Base-by-base conservation (phyloP, 1,140 invertebrate genomes). In the Pygmarrhopalites habei region DNA sequence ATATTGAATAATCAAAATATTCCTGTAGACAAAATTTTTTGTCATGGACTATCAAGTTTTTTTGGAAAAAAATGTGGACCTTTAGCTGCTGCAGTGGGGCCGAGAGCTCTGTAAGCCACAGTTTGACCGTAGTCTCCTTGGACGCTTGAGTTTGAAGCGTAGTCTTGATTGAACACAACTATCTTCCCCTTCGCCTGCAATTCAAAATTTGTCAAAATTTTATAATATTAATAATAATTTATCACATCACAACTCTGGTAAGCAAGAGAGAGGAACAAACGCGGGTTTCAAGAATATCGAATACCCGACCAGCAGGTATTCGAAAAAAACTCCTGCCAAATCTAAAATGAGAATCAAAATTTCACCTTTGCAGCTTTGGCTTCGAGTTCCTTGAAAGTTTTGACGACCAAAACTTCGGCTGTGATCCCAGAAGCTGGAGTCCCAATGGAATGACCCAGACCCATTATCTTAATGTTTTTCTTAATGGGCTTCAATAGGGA, bases 121-220 rank as follows among this genome's bases (percentile, higher is more conserved):
- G 83, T 82, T 72, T 79, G 71, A 0, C 80, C 79, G 70, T 90
- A 90, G 23, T 23, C 19, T 10, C 78, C 74, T 15, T 35, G 32
- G 5, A 35, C 32, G 15, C 32, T 35, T 15, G 32, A 35, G 5
- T 15, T 15, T 35, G 32, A 7, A 21, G 29, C 15, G 70, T 77
- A 89, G 29, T 81, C 74, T 70, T 86, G 77, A 75, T 87, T 86
- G 72, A 80, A 89, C 1, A 89, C 79, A 2, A 90, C 85, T 47
- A 90, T 90, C 77, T 89, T 89, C 32, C 85, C 86, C 59, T 72
- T 69, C n/a, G 73, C 78, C 79, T 80, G 62, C 14, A 64, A n/a
- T n/a, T n/a, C n/a, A n/a, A n/a, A n/a, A n/a, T n/a, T n/a, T n/a
- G n/a, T n/a, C 12, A 5, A 35, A 15, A 29, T 12, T 47, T 47